Conservation (phyloP, 2,888 invertebrate genomes). For the Erebia epiphron region DNA sequence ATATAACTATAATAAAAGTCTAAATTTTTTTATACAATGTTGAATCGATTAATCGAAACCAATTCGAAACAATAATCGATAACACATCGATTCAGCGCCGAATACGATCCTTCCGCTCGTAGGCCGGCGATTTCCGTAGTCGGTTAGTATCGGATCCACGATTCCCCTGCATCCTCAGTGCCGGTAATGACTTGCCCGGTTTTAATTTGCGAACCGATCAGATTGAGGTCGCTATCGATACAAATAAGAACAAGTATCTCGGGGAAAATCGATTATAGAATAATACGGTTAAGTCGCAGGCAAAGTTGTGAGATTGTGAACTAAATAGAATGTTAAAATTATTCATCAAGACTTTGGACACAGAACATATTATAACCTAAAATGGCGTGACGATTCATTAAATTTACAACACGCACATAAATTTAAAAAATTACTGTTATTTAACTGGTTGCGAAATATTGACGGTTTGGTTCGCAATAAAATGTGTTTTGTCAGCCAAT, state of each 20-base stretch:
- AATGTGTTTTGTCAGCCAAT: too few species aligned
- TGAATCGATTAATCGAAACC: background rate
- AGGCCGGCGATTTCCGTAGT: constrained; percentile 67
- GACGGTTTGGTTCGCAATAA: too few species aligned
- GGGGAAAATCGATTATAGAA: constrained; percentile 12
- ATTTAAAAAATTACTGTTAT: too few species aligned
- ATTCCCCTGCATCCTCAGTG: constrained; percentile 59
- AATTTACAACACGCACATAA: too few species aligned
- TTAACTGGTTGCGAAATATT: too few species aligned
- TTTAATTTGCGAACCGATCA: constrained; percentile 51
- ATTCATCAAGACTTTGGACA: too few species aligned
- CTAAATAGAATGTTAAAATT: background rate
- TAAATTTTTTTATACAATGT: too few species aligned
- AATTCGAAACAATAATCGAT: constrained; percentile 10
- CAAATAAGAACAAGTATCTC: background rate
- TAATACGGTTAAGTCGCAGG: background rate
- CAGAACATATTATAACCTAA: too few species aligned
- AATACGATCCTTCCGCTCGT: constrained; percentile 66
- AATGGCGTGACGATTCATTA: too few species aligned
- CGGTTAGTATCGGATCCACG: constrained; percentile 58
- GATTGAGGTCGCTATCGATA: constrained; percentile 17
- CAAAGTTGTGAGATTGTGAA: constrained; percentile 3
- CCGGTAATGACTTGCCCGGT: constrained; percentile 62
- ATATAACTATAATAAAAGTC: too few species aligned
- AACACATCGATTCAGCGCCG: constrained; percentile 5